Evolutionary conservation across 2,797 vertebrate genomes (phyloP).

Genomic region (Podarcis lilfordi): DNA sequence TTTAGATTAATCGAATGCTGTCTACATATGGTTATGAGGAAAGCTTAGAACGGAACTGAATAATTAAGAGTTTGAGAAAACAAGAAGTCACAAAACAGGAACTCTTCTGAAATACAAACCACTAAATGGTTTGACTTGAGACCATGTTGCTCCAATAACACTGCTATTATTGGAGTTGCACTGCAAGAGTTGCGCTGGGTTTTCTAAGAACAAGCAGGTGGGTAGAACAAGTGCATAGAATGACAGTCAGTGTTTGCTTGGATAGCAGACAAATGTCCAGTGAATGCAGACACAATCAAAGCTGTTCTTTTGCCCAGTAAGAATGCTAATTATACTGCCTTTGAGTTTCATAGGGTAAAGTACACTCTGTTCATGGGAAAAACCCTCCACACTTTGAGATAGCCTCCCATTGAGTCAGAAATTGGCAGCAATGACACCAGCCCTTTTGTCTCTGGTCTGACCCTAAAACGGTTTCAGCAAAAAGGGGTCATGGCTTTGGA

Average conservation of each 20-base stretch:
- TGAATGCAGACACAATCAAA: conserved; percentile 51
- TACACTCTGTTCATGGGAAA: conserved; percentile 23
- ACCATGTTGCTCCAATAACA: background rate
- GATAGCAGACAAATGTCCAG: conserved; percentile 53
- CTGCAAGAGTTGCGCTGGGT: conserved; percentile 33
- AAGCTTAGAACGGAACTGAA: background rate
- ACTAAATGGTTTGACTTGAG: background rate
- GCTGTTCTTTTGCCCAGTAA: conserved; percentile 20
- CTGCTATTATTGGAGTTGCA: background rate
- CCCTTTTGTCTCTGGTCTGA: conserved; percentile 8
- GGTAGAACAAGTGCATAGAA: conserved; percentile 48
- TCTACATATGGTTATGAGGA: background rate
- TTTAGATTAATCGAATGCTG: background rate
- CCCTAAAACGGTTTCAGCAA: conserved; percentile 24
- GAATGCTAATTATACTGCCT: conserved; percentile 29
- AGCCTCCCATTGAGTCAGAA: conserved; percentile 12
- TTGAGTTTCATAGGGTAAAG: conserved; percentile 52
- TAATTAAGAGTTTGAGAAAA: background rate
- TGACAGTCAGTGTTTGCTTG: conserved; percentile 32
- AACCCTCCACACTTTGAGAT: background rate
- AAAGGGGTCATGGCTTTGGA: conserved; percentile 28
- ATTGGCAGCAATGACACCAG: conserved; percentile 1
- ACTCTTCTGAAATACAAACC: conserved; percentile 5
- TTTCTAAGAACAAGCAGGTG: conserved; percentile 51
- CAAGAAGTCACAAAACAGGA: background rate